phyloP scores from a whole-genome alignment of 1,140 invertebrate species.

The Cepaea nemoralis region DNA sequence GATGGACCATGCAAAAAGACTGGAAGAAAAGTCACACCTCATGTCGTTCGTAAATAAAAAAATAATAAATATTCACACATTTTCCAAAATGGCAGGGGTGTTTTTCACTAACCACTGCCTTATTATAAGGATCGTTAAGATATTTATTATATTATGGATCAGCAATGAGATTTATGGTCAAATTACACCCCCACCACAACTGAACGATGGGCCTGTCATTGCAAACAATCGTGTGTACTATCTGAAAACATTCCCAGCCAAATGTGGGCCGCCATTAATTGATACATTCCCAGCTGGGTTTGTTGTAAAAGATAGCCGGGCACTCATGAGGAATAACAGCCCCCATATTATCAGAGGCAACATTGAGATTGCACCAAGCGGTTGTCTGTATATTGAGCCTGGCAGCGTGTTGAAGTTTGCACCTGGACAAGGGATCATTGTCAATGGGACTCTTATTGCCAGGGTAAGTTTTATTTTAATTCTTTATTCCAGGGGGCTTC shows the following conservation, averaged over 20 bases:
- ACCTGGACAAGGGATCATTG: slow-evolving; percentile 90
- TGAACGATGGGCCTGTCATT: background rate
- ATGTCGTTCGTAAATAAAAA: too few relatives aligned
- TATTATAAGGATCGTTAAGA: background rate
- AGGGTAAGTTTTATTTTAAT: slow-evolving; percentile 78
- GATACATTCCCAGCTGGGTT: slow-evolving; percentile 50
- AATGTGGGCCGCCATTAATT: slow-evolving; percentile 27
- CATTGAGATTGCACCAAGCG: slow-evolving; percentile 58
- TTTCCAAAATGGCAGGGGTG: too few relatives aligned
- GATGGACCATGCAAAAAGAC: too few relatives aligned
- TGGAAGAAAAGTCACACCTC: too few relatives aligned
- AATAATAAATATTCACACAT: too few relatives aligned
- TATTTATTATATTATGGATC: background rate
- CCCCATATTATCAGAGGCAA: slow-evolving; percentile 63
- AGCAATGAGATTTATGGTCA: background rate
- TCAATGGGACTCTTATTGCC: slow-evolving; percentile 86
- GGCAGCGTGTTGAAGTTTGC: slow-evolving; percentile 88
- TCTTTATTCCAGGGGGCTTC: background rate
- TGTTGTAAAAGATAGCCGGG: slow-evolving; percentile 52
- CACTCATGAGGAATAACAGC: slow-evolving; percentile 55
- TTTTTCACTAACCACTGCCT: background rate
- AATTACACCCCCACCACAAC: background rate
- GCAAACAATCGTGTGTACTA: background rate
- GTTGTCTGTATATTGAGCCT: slow-evolving; percentile 82
- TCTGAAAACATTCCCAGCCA: background rate